Percentiles rank a stretch among this genome's conserved stretches.
These are phyloP conservation scores for Tiphia femorata DNA, from an alignment of 2,888 invertebrate species.

Conservation along the genomic window DNA sequence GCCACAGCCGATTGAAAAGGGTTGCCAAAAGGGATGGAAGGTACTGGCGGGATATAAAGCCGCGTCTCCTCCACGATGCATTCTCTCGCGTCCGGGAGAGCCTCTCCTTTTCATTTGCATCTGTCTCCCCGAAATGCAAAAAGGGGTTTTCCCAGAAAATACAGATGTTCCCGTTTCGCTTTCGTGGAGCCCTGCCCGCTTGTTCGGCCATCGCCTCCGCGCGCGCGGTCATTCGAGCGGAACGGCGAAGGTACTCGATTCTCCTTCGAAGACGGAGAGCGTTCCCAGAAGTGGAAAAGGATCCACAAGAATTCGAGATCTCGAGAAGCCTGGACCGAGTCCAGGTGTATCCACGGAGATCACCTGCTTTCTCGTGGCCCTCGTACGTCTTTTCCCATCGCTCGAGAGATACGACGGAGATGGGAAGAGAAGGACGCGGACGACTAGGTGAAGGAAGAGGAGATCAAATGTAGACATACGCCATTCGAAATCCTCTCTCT, in stretches of 20 bases:
- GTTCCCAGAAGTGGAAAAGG: too few relatives aligned
- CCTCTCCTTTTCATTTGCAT: constrained; percentile 57
- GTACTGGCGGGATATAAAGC: constrained; percentile 37
- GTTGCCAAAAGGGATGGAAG: constrained; percentile 45
- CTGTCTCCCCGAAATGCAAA: constrained; percentile 50
- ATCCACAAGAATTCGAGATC: too few relatives aligned
- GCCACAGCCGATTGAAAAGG: constrained; percentile 38
- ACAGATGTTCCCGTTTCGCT: constrained; percentile 50
- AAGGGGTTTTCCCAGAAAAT: constrained; percentile 53
- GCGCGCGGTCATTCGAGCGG: constrained; percentile 51
- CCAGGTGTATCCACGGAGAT: constrained; percentile 1
- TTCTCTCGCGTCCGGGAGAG: constrained; percentile 37
- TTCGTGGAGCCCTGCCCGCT: too few relatives aligned
- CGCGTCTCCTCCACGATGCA: constrained; percentile 44
- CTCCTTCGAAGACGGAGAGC: background rate
- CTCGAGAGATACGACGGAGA: background rate
- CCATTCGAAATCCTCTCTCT: too few relatives aligned
- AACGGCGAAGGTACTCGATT: constrained; percentile 47
- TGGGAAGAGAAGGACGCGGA: too few relatives aligned
- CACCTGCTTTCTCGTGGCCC: background rate
- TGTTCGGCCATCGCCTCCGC: background rate
- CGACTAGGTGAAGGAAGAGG: too few relatives aligned
- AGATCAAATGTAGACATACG: too few relatives aligned
- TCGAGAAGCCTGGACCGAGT: background rate
- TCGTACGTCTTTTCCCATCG: background rate